Conservation (phyloP, 2,113 vertebrate species). For the Gallinago jamesoni region DNA sequence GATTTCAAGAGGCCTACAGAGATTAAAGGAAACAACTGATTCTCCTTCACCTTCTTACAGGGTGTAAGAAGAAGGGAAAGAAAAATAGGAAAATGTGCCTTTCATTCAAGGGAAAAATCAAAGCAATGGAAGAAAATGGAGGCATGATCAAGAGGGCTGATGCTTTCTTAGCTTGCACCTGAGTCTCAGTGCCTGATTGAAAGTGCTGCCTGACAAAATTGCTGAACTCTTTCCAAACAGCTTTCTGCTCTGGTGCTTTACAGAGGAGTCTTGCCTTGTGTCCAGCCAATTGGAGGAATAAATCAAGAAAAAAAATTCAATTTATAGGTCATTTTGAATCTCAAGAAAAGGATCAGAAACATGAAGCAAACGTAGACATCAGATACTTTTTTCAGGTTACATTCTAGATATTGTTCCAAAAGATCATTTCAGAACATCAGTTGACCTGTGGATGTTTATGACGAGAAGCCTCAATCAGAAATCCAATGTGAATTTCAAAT, state of each 20-base stretch:
- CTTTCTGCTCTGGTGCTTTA: not conserved
- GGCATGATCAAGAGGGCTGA: not conserved
- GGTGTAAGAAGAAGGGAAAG: not conserved
- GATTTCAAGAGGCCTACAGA: not conserved
- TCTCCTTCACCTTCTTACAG: not conserved
- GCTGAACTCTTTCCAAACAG: not conserved
- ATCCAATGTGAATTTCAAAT: not conserved
- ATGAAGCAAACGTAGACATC: not conserved
- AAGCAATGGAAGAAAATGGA: not conserved
- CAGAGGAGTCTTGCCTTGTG: not conserved
- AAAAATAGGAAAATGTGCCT: not conserved
- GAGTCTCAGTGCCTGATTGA: not conserved
- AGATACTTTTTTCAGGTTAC: not conserved
- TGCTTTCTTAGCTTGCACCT: not conserved
- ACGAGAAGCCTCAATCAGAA: not conserved
- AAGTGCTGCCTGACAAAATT: not conserved
- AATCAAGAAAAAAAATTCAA: not conserved
- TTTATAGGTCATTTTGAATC: not conserved
- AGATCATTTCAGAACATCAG: not conserved
- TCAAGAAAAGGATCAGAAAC: not conserved
- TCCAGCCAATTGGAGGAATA: not conserved
- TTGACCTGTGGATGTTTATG: not conserved
- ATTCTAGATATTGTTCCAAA: not conserved
- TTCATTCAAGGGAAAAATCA: not conserved
- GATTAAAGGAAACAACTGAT: not conserved